Base-by-base conservation (phyloP, 2,888 invertebrate genomes). In the Melipona beecheii region DNA sequence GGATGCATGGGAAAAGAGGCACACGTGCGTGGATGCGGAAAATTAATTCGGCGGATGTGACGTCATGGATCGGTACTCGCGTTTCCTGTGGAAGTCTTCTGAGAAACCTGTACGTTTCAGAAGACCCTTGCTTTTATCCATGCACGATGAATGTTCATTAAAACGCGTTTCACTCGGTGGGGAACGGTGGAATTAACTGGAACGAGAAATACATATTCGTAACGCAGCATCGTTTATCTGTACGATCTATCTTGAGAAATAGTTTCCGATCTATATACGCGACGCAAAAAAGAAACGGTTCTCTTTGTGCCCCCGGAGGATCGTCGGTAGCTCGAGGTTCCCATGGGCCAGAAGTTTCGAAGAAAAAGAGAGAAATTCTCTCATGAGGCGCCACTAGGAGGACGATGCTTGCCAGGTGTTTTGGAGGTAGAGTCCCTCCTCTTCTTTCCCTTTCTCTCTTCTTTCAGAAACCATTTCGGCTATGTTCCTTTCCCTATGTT, bases 321-420 rank as follows among this genome's bases (percentile, higher is more conserved):
- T 64, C 75, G 78, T 31, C 31, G 31, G 31, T 60, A 64, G 69
- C 79, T 43, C 43, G 9, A 43, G 89, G 91, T 92, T 92, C 92
- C 92, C 92, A 92, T 91, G 91, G 90, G 84, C 81, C 86, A 86
- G 72, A 79, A 83, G 83, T 83, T 76, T 83, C 86, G 85, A 86
- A 84, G 90, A 89, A 92, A 89, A 89, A 89, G 89, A 89, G 85
- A 78, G 83, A 86, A 86, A 88, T 87, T 86, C 84, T 83, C 77
- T 68, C 78, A 86, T 84, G 90, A 92, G 91, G 92, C 91, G 91
- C 92, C 91, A 91, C 91, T 89, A 90, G 81, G 82, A 89, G 84
- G 80, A 83, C 78, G 87, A 90, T 90, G 90, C 90, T 91, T 89
- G 92, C 92, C 92, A 92, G 92, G 92, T 92, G 92, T 92, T 92